phyloP scores from a whole-genome alignment of 2,113 vertebrate species.

The Grammomys dolichurus region DNA sequence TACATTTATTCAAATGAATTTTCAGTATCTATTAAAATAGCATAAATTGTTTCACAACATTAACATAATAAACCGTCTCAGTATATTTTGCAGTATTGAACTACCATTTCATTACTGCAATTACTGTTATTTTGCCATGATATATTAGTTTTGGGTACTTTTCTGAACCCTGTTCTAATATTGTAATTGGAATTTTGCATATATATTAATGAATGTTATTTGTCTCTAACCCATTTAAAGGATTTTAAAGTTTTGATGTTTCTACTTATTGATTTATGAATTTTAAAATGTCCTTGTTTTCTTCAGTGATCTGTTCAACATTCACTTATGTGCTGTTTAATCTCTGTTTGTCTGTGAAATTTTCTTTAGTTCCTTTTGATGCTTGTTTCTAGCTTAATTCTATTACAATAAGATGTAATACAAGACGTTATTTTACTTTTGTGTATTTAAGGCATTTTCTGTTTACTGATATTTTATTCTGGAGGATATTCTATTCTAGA shows the following conservation, averaged over 20 bases:
- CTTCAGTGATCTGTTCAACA: background rate
- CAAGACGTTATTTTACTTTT: background rate
- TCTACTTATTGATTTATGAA: background rate
- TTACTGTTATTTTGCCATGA: slow-evolving; percentile 8
- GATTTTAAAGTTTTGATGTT: slow-evolving; percentile 7
- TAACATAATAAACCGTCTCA: background rate
- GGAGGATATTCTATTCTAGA: background rate
- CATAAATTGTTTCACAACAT: background rate
- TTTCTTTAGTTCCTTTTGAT: background rate
- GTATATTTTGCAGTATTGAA: background rate
- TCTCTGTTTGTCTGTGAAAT: background rate
- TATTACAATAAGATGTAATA: too few relatives aligned
- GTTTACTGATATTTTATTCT: background rate
- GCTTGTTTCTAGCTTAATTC: background rate
- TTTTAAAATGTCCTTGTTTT: background rate
- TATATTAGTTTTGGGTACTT: background rate
- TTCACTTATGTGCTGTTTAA: background rate
- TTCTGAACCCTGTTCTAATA: background rate
- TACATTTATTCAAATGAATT: background rate
- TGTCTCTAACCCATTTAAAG: background rate
- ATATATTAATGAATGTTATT: background rate
- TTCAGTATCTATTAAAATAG: background rate
- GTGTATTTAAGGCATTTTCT: background rate
- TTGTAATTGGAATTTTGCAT: slow-evolving; percentile 31
- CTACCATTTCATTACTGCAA: background rate